These are phyloP conservation scores for Sebastes cheni DNA, from an alignment of 2,797 vertebrate genomes.

Conservation along the genomic window DNA sequence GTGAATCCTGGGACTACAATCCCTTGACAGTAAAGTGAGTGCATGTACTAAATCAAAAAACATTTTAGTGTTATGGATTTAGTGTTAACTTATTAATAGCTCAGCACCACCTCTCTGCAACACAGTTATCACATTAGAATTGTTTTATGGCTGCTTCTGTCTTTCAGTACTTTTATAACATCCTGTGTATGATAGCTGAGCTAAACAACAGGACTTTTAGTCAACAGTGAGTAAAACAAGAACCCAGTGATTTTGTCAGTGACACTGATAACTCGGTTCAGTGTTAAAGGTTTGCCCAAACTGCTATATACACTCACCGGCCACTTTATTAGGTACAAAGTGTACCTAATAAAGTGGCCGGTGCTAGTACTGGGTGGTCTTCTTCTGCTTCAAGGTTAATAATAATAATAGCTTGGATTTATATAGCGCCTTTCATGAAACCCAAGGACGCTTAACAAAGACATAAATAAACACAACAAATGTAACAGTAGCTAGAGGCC, in stretches of 20 bases:
- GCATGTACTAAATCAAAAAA: background rate
- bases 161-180: background rate
- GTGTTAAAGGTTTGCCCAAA: background rate
- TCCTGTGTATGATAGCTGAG: background rate
- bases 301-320: no score
- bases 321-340: accelerated
- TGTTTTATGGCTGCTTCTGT: background rate
- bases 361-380: no score
- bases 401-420: no score
- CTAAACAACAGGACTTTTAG: background rate
- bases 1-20: background rate
- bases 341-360: no score
- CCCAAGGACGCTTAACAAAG: no score
- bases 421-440: no score
- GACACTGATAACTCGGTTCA: background rate
- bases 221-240: background rate
- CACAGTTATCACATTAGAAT: background rate
- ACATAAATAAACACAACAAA: no score
- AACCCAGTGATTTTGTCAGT: background rate
- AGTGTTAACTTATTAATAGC: background rate
- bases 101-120: background rate
- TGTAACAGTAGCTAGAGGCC: no score
- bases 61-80: background rate
- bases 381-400: no score
- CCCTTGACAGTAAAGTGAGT: background rate